Evolutionary conservation across 2,797 vertebrate genomes (phyloP).

Genomic region (Eremophila alpestris): DNA sequence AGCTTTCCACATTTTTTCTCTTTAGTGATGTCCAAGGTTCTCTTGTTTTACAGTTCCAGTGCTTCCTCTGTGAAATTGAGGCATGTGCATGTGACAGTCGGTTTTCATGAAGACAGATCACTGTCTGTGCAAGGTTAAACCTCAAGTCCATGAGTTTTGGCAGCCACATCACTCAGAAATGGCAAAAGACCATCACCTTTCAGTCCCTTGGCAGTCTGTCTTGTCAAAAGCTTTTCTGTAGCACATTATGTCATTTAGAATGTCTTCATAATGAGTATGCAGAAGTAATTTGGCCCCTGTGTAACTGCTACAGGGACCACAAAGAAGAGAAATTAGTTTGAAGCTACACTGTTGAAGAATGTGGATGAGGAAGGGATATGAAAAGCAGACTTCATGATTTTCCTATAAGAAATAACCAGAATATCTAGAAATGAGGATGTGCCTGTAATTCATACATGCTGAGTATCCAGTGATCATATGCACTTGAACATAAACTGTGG

Average conservation of each 20-base stretch:
- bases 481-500: background rate
- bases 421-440: background rate
- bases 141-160: conserved; percentile 66
- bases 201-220: conserved; percentile 32
- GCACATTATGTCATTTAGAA: conserved; percentile 20
- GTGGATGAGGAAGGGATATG: background rate
- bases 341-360: background rate
- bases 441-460: background rate
- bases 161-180: conserved; percentile 72
- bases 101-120: conserved; percentile 80
- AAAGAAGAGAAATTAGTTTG: background rate
- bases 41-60: conserved; percentile 49
- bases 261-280: background rate
- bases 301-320: background rate
- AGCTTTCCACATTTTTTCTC: conserved; percentile 71
- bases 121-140: conserved; percentile 78
- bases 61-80: conserved; percentile 78
- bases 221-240: conserved; percentile 54
- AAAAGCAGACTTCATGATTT: background rate
- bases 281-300: background rate
- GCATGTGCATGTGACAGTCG: conserved; percentile 69
- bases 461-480: background rate
- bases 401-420: background rate
- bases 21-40: conserved; percentile 71
- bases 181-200: conserved; percentile 64